Conservation (phyloP, 2,888 invertebrate species). For the Hemaris fuciformis region DNA sequence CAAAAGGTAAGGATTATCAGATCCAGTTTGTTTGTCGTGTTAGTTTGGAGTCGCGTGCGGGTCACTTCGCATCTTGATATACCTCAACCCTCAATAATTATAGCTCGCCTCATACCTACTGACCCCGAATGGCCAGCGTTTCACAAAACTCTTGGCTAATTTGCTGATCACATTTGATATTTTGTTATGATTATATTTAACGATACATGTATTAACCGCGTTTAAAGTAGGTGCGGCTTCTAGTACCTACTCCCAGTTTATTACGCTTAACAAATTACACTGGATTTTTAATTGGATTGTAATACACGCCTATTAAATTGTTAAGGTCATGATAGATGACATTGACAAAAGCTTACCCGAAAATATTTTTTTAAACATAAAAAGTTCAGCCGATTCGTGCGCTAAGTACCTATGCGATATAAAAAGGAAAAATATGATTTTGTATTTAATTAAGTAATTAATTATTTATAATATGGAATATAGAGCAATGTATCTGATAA, state of each 20-base stretch:
- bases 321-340: background rate
- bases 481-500: no score
- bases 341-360: background rate
- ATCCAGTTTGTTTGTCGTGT: constrained; percentile 64
- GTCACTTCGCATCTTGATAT: constrained; percentile 65
- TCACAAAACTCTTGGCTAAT: constrained; percentile 14
- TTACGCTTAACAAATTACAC: background rate
- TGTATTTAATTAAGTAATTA: no score
- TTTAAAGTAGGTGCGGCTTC: background rate
- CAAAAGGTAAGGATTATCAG: constrained; percentile 51
- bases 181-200: constrained; percentile 5
- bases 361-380: background rate
- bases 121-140: constrained; percentile 19
- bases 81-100: constrained; percentile 63
- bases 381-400: background rate
- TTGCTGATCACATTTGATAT: background rate
- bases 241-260: background rate
- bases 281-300: background rate
- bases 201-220: background rate
- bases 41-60: constrained; percentile 65
- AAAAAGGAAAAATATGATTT: no score
- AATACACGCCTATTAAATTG: background rate
- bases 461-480: no score
- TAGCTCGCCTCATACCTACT: constrained; percentile 60
- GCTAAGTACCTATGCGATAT: no score